phyloP scores from a whole-genome alignment of 2,888 invertebrate species.

The Lepetodrilus schrolli region DNA sequence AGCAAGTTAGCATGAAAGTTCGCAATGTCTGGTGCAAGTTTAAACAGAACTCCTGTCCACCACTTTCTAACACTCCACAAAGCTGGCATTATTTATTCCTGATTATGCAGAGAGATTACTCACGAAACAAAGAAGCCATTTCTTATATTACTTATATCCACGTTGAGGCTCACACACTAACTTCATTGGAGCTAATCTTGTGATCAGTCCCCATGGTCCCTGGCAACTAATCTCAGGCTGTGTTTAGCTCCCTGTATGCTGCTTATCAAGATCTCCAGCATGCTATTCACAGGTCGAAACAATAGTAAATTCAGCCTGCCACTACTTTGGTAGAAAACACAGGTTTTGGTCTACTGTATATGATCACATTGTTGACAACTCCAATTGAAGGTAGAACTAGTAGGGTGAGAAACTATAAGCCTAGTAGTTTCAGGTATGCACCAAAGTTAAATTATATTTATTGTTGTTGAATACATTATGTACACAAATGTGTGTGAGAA shows the following conservation, averaged over 20 bases:
- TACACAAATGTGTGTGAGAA: too few relatives aligned
- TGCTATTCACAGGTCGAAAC: too few relatives aligned
- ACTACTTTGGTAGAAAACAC: too few relatives aligned
- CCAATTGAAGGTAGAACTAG: too few relatives aligned
- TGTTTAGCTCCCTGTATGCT: not conserved
- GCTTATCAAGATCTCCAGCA: conserved; percentile 8
- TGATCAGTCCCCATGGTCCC: conserved; percentile 16
- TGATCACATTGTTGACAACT: too few relatives aligned
- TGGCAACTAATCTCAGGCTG: conserved; percentile 2
- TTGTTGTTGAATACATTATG: too few relatives aligned
- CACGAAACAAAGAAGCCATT: not conserved
- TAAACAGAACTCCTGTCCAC: not conserved
- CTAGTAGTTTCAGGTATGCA: too few relatives aligned
- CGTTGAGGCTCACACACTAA: not conserved
- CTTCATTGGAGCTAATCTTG: not conserved
- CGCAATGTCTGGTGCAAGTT: not conserved
- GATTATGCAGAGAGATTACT: conserved; percentile 19
- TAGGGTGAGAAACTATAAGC: too few relatives aligned
- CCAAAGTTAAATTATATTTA: too few relatives aligned
- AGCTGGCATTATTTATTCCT: conserved; percentile 3
- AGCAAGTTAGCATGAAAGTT: too few relatives aligned
- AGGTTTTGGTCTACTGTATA: too few relatives aligned
- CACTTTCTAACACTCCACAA: conserved; percentile 5
- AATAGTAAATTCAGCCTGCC: too few relatives aligned
- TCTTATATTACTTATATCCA: conserved; percentile 25